Percentiles rank a stretch among this genome's conserved stretches.
Evolutionary conservation across 2,888 invertebrate species (phyloP).

Genomic region (Diaprepes abbreviatus): DNA sequence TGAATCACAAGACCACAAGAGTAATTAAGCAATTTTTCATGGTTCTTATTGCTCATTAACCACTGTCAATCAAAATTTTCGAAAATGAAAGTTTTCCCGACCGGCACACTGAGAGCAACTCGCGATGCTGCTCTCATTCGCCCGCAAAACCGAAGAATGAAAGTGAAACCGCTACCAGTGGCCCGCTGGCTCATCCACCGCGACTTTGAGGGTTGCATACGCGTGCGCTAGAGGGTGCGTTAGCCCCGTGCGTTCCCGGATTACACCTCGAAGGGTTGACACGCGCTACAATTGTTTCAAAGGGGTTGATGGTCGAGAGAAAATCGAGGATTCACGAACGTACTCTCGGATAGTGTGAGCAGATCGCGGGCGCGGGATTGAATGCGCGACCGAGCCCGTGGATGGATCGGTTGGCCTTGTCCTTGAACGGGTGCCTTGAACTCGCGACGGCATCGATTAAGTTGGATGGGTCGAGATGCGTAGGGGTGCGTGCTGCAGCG

Average conservation of each 20-base stretch:
- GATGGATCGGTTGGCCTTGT: conserved; percentile 70
- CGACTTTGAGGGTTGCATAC: conserved; percentile 28
- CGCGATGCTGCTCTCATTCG: conserved; percentile 37
- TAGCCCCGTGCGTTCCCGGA: conserved; percentile 33
- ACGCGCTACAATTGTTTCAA: conserved; percentile 41
- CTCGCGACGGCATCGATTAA: conserved; percentile 49
- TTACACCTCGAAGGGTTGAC: conserved; percentile 23
- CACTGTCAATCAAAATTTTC: conserved; percentile 26
- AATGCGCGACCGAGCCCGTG: conserved; percentile 38
- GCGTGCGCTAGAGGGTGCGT: conserved; percentile 21
- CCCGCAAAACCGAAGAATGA: conserved; percentile 62
- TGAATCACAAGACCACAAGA: conserved; percentile 13
- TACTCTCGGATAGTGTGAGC: conserved; percentile 26
- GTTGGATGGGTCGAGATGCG: conserved; percentile 44
- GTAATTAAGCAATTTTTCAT: conserved; percentile 14
- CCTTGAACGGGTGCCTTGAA: conserved; percentile 70
- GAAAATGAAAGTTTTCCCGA: conserved; percentile 42
- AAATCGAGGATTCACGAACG: conserved; percentile 40
- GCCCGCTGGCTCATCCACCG: conserved; percentile 55
- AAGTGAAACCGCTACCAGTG: conserved; percentile 67
- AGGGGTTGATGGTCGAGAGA: not conserved
- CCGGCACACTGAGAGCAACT: conserved; percentile 26
- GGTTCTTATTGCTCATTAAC: conserved; percentile 17
- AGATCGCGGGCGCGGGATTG: conserved; percentile 35
- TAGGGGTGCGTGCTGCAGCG: conserved; percentile 43